phyloP scores from a whole-genome alignment of 2,113 vertebrate species.

The Indicator maculatus region DNA sequence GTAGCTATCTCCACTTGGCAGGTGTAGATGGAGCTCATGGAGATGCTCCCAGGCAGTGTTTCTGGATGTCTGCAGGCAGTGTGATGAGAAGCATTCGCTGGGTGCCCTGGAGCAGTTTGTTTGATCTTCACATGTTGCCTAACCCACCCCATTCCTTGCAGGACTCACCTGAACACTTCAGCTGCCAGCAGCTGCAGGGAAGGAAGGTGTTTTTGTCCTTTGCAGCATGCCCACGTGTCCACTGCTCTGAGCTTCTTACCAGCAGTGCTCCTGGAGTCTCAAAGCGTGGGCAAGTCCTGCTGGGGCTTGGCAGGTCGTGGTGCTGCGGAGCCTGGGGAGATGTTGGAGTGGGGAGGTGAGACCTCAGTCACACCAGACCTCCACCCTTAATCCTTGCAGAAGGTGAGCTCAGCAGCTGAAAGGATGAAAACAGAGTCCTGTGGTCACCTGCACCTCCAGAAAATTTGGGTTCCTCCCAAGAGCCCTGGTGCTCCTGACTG shows the following conservation, averaged over 20 bases:
- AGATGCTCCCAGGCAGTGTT: neutral
- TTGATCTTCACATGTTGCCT: neutral
- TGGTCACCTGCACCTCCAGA: neutral
- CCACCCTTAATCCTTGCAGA: neutral
- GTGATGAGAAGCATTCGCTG: neutral
- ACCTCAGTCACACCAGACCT: neutral
- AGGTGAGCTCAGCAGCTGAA: neutral
- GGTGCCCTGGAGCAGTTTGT: neutral
- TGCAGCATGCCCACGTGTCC: neutral
- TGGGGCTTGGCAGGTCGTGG: neutral
- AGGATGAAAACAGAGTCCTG: neutral
- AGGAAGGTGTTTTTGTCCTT: neutral
- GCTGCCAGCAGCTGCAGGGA: neutral
- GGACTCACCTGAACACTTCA: neutral
- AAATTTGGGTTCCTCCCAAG: neutral
- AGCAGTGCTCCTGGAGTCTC: neutral
- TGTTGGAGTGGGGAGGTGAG: neutral
- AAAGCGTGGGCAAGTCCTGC: neutral
- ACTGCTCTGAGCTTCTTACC: rapidly evolving
- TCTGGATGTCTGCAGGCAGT: neutral
- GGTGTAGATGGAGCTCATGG: neutral
- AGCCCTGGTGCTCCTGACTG: neutral
- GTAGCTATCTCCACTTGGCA: neutral
- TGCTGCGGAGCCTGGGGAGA: neutral
- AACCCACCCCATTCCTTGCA: neutral